Conservation (phyloP, 2,113 vertebrate species). For the Cheilinus undulatus region DNA sequence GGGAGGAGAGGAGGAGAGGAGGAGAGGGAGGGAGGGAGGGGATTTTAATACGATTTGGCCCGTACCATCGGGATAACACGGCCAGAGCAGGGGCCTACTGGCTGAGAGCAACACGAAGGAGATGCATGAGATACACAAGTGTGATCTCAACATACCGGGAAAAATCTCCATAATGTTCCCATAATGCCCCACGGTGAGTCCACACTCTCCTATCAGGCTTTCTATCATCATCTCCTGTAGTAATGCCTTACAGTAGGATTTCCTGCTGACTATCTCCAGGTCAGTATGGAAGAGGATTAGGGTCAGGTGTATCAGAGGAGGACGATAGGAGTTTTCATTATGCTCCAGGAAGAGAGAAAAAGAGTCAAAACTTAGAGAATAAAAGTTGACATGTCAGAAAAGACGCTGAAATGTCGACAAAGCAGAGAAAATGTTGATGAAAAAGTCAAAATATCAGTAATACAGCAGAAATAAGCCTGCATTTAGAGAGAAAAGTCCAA, state of each 20-base stretch:
- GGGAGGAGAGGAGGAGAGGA: constrained; percentile 2
- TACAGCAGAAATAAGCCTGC: too few relatives aligned
- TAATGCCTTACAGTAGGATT: constrained; percentile 1
- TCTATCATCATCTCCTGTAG: constrained; percentile 24
- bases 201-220: constrained; percentile 43
- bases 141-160: constrained; percentile 26
- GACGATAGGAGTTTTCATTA: too few relatives aligned
- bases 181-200: constrained; percentile 29
- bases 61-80: constrained; percentile 82
- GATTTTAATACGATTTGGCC: constrained; percentile 87
- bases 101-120: constrained; percentile 59
- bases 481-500: too few relatives aligned
- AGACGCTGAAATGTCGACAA: too few relatives aligned
- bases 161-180: constrained; percentile 46
- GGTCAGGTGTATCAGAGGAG: too few relatives aligned
- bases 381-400: too few relatives aligned
- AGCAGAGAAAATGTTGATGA: too few relatives aligned
- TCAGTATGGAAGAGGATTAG: too few relatives aligned
- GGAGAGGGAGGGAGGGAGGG: constrained; percentile 46
- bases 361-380: too few relatives aligned
- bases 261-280: neutral
- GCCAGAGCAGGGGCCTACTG: constrained; percentile 71
- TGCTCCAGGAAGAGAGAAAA: too few relatives aligned
- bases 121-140: constrained; percentile 60
- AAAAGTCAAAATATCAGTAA: too few relatives aligned